These are phyloP conservation scores for Cryptophagus acutangulus DNA, from an alignment of 2,888 invertebrate species.

Conservation along the genomic window DNA sequence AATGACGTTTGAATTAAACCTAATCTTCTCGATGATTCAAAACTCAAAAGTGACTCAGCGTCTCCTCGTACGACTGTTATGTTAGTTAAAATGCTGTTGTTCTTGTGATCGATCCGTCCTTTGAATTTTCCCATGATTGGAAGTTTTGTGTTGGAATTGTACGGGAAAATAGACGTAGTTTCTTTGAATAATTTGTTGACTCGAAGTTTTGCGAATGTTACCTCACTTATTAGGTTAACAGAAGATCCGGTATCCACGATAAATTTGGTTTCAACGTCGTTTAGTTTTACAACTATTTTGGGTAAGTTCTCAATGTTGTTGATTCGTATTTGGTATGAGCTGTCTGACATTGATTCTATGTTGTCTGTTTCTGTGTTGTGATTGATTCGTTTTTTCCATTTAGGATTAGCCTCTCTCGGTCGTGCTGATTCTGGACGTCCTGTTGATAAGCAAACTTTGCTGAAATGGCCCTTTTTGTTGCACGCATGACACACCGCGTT, in stretches of 20 bases:
- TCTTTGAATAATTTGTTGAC: neutral
- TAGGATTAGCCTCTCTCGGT: too few species aligned
- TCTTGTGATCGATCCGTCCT: conserved; percentile 4
- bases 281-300: too few species aligned
- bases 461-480: too few species aligned
- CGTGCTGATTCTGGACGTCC: too few species aligned
- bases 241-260: conserved; percentile 11
- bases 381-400: too few species aligned
- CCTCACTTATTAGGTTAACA: conserved; percentile 10
- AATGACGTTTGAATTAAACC: neutral
- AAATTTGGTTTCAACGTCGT: too few species aligned
- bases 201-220: conserved; percentile 5
- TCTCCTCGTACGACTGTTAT: conserved; percentile 7
- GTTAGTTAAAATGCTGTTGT: conserved; percentile 1
- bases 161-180: conserved; percentile 1
- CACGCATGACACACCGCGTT: too few species aligned
- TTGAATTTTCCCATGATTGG: conserved; percentile 10
- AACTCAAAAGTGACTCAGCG: conserved; percentile 7
- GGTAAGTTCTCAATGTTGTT: too few species aligned
- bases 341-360: too few species aligned
- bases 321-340: too few species aligned
- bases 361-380: too few species aligned
- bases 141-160: conserved; percentile 1
- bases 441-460: too few species aligned
- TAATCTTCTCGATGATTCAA: conserved; percentile 7